Conservation (phyloP, 2,797 vertebrate genomes). For the Apogon hyalosoma region DNA sequence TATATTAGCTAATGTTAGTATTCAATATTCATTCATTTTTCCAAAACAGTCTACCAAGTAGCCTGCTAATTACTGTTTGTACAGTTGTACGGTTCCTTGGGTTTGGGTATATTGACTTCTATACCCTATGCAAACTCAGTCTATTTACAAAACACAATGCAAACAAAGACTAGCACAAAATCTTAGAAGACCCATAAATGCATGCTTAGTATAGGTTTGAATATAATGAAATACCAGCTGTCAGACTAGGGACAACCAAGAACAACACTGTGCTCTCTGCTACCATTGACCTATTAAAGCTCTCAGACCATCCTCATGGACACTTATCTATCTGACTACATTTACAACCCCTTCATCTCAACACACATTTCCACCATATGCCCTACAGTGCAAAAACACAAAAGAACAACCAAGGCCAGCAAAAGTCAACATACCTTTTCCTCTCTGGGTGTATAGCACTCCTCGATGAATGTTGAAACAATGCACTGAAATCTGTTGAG, state of each 20-base stretch:
- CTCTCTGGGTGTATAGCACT: slow-evolving; percentile 33
- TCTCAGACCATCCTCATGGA: slow-evolving; percentile 2
- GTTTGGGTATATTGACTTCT: no score
- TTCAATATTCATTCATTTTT: no score
- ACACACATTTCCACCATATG: not conserved
- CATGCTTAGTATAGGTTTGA: not conserved
- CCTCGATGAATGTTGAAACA: slow-evolving; percentile 19
- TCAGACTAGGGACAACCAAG: not conserved
- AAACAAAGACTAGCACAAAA: not conserved
- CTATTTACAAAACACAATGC: not conserved
- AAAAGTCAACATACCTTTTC: slow-evolving; percentile 57
- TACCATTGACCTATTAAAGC: not conserved
- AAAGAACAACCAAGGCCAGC: not conserved
- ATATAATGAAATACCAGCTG: not conserved
- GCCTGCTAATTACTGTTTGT: no score
- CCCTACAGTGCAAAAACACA: not conserved
- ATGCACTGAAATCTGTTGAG: slow-evolving; percentile 57
- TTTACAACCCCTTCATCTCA: not conserved
- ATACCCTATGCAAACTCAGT: no score
- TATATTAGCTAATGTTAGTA: no score
- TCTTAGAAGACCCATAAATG: not conserved
- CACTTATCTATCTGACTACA: not conserved
- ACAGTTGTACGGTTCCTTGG: no score
- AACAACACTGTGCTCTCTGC: not conserved
- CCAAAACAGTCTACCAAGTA: no score